A percentile compares a stretch with the other conserved stretches of the same genome.
Conservation (phyloP, 2,113 vertebrate genomes). For the Phalacrocorax aristotelis region DNA sequence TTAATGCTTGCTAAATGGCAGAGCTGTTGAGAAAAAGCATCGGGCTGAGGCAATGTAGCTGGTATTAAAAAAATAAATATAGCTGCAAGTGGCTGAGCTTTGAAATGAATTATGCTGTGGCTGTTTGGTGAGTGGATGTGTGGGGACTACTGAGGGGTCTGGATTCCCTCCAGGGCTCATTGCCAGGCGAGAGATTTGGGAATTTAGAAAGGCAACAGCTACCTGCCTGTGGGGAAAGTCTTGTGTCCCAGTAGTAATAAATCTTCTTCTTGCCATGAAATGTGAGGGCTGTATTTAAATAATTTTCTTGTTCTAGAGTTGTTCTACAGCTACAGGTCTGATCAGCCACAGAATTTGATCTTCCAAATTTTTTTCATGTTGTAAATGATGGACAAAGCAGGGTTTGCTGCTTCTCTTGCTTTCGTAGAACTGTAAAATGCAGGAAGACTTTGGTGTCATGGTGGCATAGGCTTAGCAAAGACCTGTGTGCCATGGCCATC, state of each 20-base stretch:
- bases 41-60: not conserved
- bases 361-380: not conserved
- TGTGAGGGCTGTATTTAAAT: not conserved
- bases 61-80: not conserved
- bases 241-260: not conserved
- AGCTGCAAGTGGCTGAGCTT: not conserved
- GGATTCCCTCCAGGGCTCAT: not conserved
- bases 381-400: not conserved
- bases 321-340: not conserved
- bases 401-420: not conserved
- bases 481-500: not conserved
- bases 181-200: not conserved
- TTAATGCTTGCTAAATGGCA: not conserved
- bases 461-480: not conserved
- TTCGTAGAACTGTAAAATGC: not conserved
- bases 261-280: not conserved
- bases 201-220: not conserved
- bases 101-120: not conserved
- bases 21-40: not conserved
- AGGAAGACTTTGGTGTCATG: not conserved
- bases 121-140: not conserved
- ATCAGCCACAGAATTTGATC: too few species aligned
- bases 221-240: not conserved
- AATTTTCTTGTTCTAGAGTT: not conserved
- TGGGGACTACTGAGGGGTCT: not conserved